Evolutionary conservation across 2,888 invertebrate genomes (phyloP).

Genomic region (Ophioninae sp.): DNA sequence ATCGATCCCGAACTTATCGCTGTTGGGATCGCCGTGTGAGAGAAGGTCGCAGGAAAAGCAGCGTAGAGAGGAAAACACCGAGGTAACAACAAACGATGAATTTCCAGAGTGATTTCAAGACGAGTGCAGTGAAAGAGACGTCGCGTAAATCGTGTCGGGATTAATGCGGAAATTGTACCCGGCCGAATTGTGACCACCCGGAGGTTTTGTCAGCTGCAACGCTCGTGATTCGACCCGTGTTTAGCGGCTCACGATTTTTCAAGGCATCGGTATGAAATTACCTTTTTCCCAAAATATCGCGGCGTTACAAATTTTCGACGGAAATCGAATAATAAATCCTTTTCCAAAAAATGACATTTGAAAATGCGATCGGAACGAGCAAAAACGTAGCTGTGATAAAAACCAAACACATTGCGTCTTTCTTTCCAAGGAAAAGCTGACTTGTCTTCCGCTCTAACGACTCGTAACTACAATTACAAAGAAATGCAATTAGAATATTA

Average conservation of each 20-base stretch:
- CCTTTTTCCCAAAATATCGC: background rate
- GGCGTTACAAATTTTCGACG: background rate
- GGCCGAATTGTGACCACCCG: constrained; percentile 23
- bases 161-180: constrained; percentile 29
- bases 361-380: background rate
- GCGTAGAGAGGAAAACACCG: background rate
- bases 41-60: background rate
- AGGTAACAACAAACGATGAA: constrained; percentile 43
- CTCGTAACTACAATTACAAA: too few relatives aligned
- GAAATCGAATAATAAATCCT: background rate
- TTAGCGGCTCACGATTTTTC: background rate
- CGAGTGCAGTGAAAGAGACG: constrained; percentile 19
- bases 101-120: constrained; percentile 17
- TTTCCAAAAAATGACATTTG: background rate
- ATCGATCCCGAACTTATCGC: constrained; percentile 24
- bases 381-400: too few relatives aligned
- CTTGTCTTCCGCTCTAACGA: too few relatives aligned
- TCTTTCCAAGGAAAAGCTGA: too few relatives aligned
- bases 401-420: too few relatives aligned
- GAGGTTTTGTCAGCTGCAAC: background rate
- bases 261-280: background rate
- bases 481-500: too few relatives aligned
- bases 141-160: constrained; percentile 31
- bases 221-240: background rate
- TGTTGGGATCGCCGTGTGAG: background rate